Evolutionary conservation across 2,113 vertebrate species (phyloP).

Genomic region (Arenaria interpres): DNA sequence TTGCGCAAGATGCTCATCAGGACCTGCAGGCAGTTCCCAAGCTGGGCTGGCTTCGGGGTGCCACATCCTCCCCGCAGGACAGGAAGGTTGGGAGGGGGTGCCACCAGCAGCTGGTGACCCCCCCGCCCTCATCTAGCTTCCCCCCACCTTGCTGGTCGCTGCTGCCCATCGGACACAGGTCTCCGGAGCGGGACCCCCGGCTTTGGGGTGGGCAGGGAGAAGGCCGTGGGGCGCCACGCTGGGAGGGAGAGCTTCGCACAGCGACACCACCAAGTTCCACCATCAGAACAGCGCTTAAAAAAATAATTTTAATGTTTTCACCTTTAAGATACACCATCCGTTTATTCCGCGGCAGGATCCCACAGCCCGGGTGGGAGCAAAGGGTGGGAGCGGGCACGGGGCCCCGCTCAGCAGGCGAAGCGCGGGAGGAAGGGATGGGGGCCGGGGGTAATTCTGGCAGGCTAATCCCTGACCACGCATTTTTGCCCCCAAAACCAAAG

Average conservation of each 20-base stretch:
- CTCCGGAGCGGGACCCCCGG: rapidly evolving
- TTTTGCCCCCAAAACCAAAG: background rate
- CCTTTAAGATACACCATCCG: background rate
- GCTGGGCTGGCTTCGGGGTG: rapidly evolving
- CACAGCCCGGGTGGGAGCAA: background rate
- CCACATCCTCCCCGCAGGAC: rapidly evolving
- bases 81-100: background rate
- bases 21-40: background rate
- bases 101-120: background rate
- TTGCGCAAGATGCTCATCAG: background rate
- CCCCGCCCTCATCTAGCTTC: no score
- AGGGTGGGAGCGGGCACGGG: background rate
- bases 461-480: background rate
- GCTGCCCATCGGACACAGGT: background rate
- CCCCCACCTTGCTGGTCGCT: background rate
- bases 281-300: background rate
- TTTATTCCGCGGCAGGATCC: background rate
- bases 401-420: background rate
- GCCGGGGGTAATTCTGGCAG: background rate
- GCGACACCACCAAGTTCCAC: background rate
- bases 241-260: background rate
- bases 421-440: background rate
- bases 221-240: rapidly evolving
- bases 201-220: background rate
- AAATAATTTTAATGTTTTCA: constrained; percentile 43